Percentiles rank a stretch among this genome's conserved stretches.
Evolutionary conservation across 2,888 invertebrate genomes (phyloP).

Genomic region (Lepidonotus clava): DNA sequence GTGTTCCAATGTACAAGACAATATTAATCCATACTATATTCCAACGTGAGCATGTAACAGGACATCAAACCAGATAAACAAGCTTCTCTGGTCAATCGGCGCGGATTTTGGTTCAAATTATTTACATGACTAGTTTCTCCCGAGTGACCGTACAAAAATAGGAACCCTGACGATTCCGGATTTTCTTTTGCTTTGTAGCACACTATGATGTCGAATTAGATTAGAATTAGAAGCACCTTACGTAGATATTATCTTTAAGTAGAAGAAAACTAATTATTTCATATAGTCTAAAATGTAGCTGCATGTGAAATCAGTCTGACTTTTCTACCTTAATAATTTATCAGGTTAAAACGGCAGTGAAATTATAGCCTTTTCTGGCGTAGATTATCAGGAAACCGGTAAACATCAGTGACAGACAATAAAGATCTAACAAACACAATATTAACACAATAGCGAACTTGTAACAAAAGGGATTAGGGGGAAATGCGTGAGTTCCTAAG

Average conservation of each 20-base stretch:
- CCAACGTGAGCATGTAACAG: constrained; percentile 43
- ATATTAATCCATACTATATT: not conserved
- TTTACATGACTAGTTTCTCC: constrained; percentile 46
- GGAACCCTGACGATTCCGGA: constrained; percentile 2
- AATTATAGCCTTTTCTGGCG: constrained; percentile 14
- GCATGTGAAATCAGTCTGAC: not conserved
- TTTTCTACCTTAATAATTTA: not conserved
- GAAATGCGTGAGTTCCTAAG: not conserved
- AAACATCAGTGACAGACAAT: constrained; percentile 22
- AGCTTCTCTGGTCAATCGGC: constrained; percentile 4
- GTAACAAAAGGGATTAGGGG: not conserved
- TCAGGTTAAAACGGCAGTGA: constrained; percentile 17
- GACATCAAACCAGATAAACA: constrained; percentile 11
- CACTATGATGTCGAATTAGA: constrained; percentile 1
- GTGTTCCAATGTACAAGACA: constrained; percentile 42
- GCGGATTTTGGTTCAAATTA: constrained; percentile 21
- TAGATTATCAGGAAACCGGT: not conserved
- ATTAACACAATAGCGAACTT: constrained; percentile 37
- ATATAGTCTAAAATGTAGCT: constrained; percentile 9
- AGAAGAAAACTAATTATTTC: not conserved
- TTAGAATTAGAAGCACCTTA: constrained; percentile 40
- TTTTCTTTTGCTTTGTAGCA: not conserved
- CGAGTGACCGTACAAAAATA: constrained; percentile 45
- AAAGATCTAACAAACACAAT: constrained; percentile 9
- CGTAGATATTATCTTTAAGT: not conserved